Base-by-base conservation (phyloP, 2,888 invertebrate species). In the Xestobium rufovillosum region DNA sequence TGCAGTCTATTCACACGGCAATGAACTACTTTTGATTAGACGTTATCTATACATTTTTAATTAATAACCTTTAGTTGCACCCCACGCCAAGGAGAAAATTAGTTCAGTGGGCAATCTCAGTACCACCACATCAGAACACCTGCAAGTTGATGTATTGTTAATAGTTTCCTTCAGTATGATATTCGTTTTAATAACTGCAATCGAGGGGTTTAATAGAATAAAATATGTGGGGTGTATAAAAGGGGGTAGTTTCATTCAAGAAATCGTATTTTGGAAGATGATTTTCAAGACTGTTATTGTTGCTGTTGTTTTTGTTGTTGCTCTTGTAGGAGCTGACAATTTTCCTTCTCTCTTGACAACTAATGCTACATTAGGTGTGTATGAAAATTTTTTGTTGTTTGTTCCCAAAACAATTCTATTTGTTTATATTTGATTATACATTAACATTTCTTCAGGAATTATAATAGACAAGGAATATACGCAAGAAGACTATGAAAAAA, bases 331-430 rank as follows among this genome's bases (percentile, higher is more conserved):
- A 16, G 50, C 36, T 38, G 74, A 83, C 60, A 80, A 78, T 49
- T 81, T 80, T 63, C 82, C 84, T 2, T 82, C 83, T 1, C 65
- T 83, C 44, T 71, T 83, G 2, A 78, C 77, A 6, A 73, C 80
- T 9, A 86, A 86, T 60, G 82, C 80, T 3, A 79, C 83, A 1
- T 70, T 85, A 57, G 83, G 83, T 83, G 66, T 66, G 65, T 50
- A 14, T 33, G 9, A 15, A 42, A 43, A 10, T 31, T 31, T 39
- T 30, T 34, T 23, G 9, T 9, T 27, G 8, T 38, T 16, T 6
- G 26, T 13, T 16, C 15, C 25, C 31, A 11, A 26, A n/a, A n/a
- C n/a, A 9, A 23, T 41, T 34, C 35, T 4, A 16, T 23, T 47
- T 42, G 23, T 27, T 11, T 6, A 8, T n/a, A 6, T 8, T 9